Evolutionary conservation across 2,797 vertebrate genomes (phyloP).

Genomic region (Hippoglossus hippoglossus): DNA sequence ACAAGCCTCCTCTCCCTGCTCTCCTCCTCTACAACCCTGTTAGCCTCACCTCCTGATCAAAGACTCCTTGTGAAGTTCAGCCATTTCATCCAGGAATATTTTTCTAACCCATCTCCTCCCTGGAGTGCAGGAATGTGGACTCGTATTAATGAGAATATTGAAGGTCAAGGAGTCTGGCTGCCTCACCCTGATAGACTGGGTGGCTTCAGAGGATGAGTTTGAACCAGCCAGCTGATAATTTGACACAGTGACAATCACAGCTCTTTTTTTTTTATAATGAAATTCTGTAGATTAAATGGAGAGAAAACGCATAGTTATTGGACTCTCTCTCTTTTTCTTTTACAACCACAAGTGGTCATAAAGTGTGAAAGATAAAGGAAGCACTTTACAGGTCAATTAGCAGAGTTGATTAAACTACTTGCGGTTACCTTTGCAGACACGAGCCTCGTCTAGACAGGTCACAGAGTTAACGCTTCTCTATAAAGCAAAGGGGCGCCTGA

Average conservation of each 20-base stretch:
- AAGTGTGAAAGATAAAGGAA: constrained; percentile 68
- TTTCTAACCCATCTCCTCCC: constrained; percentile 53
- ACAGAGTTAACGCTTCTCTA: constrained; percentile 36
- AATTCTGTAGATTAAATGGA: constrained; percentile 42
- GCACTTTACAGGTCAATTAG: constrained; percentile 73
- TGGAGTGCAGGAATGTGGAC: constrained; percentile 52
- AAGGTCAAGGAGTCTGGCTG: constrained; percentile 50
- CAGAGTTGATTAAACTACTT: constrained; percentile 69
- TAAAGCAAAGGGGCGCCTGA: constrained; percentile 61
- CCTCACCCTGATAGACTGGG: constrained; percentile 10
- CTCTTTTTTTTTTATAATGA: constrained; percentile 21
- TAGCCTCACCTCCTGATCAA: constrained; percentile 78
- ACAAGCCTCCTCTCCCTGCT: constrained; percentile 51
- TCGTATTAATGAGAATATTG: constrained; percentile 58
- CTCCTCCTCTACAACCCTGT: constrained; percentile 46
- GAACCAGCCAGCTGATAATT: constrained; percentile 34
- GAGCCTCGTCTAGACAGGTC: constrained; percentile 75
- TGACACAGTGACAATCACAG: constrained; percentile 10
- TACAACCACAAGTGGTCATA: constrained; percentile 23
- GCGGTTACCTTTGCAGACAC: constrained; percentile 64
- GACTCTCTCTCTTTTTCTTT: constrained; percentile 8
- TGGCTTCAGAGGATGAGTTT: constrained; percentile 66
- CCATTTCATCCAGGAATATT: constrained; percentile 60
- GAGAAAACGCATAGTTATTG: constrained; percentile 18
- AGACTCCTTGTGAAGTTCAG: constrained; percentile 66